phyloP scores from a whole-genome alignment of 2,797 vertebrate species.

The Potorous gilbertii region DNA sequence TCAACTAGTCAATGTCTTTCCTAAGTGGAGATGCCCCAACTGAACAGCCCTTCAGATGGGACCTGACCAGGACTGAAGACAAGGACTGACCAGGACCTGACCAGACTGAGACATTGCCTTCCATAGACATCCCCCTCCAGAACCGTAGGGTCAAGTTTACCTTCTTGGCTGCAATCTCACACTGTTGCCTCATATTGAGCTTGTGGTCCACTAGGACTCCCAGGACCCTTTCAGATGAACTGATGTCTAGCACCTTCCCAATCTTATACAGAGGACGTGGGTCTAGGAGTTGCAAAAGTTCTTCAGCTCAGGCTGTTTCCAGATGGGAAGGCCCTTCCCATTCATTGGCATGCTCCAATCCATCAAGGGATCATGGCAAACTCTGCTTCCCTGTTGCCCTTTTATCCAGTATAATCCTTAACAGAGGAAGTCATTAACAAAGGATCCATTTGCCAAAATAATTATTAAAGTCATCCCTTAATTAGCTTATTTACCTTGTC shows the following conservation, averaged over 20 bases:
- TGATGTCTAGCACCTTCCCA: neutral
- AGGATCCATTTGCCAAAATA: neutral
- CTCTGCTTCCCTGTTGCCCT: neutral
- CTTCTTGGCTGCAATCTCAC: neutral
- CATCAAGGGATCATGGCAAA: neutral
- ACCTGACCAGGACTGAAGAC: neutral
- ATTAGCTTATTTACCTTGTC: neutral
- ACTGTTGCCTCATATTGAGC: neutral
- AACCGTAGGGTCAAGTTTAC: neutral
- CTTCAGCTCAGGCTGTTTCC: neutral
- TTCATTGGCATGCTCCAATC: neutral
- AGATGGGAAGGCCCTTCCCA: neutral
- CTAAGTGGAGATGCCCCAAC: neutral
- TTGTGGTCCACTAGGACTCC: neutral
- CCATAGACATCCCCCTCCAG: accelerated
- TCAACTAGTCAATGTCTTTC: neutral
- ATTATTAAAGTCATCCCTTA: neutral
- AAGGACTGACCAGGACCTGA: too few species aligned
- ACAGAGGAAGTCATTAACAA: neutral
- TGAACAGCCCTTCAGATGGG: neutral
- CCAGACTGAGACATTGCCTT: neutral
- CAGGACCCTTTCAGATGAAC: neutral
- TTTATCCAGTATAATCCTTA: neutral
- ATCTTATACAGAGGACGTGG: neutral
- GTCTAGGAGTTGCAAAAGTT: neutral